These are phyloP conservation scores for Listronotus bonariensis DNA, from an alignment of 1,140 invertebrate genomes.

Conservation along the genomic window DNA sequence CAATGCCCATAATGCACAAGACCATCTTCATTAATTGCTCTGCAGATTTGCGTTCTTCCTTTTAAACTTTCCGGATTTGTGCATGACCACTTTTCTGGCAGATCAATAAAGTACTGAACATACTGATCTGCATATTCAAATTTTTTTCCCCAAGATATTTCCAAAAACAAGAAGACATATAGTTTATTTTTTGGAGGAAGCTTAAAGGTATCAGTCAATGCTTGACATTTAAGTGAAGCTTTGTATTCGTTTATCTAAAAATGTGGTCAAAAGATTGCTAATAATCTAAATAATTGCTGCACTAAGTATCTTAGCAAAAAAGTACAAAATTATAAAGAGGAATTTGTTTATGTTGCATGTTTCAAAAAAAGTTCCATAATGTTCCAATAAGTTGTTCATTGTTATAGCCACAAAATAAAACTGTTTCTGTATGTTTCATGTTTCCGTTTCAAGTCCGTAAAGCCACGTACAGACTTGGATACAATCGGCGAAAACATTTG, in stretches of 20 bases:
- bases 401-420: too few relatives aligned
- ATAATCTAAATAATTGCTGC: too few relatives aligned
- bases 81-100: conserved; percentile 45
- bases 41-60: conserved; percentile 46
- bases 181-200: conserved; percentile 46
- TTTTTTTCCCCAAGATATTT: conserved; percentile 42
- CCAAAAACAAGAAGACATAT: conserved; percentile 45
- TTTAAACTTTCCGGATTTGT: conserved; percentile 25
- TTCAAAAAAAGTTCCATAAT: too few relatives aligned
- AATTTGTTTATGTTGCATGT: too few relatives aligned
- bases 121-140: conserved; percentile 48
- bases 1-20: conserved; percentile 42
- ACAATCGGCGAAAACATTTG: too few relatives aligned
- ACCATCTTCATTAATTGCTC: conserved; percentile 27
- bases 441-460: too few relatives aligned
- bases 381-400: too few relatives aligned
- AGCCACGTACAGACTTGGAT: too few relatives aligned
- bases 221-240: conserved; percentile 4
- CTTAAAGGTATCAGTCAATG: conserved; percentile 32
- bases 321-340: too few relatives aligned
- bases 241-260: conserved; percentile 37
- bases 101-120: conserved; percentile 47
- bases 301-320: too few relatives aligned
- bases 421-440: too few relatives aligned
- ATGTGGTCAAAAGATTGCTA: neutral